Conservation (phyloP, 2,888 invertebrate genomes). For the Hirtodrosophila histrioides region DNA sequence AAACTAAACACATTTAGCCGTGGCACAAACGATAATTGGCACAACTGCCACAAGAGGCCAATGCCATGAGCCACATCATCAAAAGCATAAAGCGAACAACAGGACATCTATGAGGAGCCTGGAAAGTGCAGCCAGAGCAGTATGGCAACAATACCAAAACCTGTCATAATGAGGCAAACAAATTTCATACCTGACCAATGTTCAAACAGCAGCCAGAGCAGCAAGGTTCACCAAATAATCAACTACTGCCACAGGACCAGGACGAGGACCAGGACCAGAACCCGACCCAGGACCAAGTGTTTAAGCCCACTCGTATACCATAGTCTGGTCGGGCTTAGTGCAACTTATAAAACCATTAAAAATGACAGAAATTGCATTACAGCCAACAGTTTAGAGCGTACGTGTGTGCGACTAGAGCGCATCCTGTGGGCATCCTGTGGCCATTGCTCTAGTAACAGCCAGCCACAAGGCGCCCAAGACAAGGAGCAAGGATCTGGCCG, state of each 20-base stretch:
- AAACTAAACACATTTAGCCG: slow-evolving; percentile 58
- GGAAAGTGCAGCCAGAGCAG: too few relatives aligned
- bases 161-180: slow-evolving; percentile 61
- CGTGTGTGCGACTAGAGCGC: slow-evolving; percentile 6
- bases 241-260: slow-evolving; percentile 25
- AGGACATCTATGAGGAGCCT: not conserved
- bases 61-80: slow-evolving; percentile 18
- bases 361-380: slow-evolving; percentile 69
- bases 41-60: slow-evolving; percentile 30
- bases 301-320: slow-evolving; percentile 1
- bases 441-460: slow-evolving; percentile 11
- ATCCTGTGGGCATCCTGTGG: slow-evolving; percentile 20
- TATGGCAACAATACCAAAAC: slow-evolving; percentile 1
- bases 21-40: slow-evolving; percentile 66
- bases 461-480: slow-evolving; percentile 11
- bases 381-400: slow-evolving; percentile 39
- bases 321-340: slow-evolving; percentile 25
- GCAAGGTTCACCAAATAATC: slow-evolving; percentile 46
- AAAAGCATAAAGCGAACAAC: slow-evolving; percentile 2
- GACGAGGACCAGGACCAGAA: not conserved
- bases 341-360: slow-evolving; percentile 76
- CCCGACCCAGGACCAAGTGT: slow-evolving; percentile 1
- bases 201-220: slow-evolving; percentile 18
- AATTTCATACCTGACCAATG: slow-evolving; percentile 59
- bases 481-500: slow-evolving; percentile 28